Conservation (phyloP, 2,888 invertebrate species). For the Tortrix viridana region DNA sequence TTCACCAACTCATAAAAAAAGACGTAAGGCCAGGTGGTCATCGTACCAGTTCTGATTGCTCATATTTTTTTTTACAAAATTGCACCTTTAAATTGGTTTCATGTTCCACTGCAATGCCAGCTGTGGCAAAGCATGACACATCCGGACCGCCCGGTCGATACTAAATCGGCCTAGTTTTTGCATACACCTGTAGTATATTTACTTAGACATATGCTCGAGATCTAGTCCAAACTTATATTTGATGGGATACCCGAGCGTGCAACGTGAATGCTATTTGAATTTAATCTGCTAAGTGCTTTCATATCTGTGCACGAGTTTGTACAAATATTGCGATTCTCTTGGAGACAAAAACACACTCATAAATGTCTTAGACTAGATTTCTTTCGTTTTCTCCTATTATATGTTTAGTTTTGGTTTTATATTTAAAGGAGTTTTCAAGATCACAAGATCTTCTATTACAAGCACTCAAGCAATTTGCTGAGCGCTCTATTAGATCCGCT, state of each 20-base stretch:
- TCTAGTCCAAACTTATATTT: slow-evolving; percentile 14
- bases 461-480: slow-evolving; percentile 35
- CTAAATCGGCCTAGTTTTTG: slow-evolving; percentile 31
- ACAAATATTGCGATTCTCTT: not conserved
- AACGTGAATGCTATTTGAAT: slow-evolving; percentile 42
- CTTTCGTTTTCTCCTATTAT: too few relatives aligned
- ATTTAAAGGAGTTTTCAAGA: too few relatives aligned
- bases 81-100: slow-evolving; percentile 13
- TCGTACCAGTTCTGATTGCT: slow-evolving; percentile 3
- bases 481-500: slow-evolving; percentile 27
- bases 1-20: not conserved
- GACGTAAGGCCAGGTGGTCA: slow-evolving; percentile 13
- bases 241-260: slow-evolving; percentile 10
- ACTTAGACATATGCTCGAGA: slow-evolving; percentile 3
- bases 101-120: slow-evolving; percentile 19
- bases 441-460: too few relatives aligned
- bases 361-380: too few relatives aligned
- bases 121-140: slow-evolving; percentile 16
- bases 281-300: slow-evolving; percentile 41
- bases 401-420: too few relatives aligned
- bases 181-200: slow-evolving; percentile 25
- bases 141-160: slow-evolving; percentile 31
- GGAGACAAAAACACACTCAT: not conserved
- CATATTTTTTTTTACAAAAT: not conserved
- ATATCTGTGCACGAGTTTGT: not conserved